Base-by-base conservation (phyloP, 2,888 invertebrate species). In the Alloscopus bannaensis region DNA sequence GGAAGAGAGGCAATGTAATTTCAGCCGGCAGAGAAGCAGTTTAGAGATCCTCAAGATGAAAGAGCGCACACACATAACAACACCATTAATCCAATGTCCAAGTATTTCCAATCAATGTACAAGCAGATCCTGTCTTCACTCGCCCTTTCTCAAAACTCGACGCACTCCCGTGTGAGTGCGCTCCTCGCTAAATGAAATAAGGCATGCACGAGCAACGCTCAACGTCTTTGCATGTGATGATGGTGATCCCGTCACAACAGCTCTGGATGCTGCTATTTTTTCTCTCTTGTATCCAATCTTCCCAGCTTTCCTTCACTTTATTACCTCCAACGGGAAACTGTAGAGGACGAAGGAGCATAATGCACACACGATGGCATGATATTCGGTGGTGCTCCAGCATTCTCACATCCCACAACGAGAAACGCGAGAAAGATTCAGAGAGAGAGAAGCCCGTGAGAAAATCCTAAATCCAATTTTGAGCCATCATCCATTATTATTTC, bases 401-500 rank as follows among this genome's bases (percentile, higher is more conserved):
- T 8, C 8, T 8, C 36, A 36, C 36, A 8, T 13, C 13, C 36
- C 36, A 13, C 36, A 6, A 36, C 6, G 13, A 36, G 36, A n/a
- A 36, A 6, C 13, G 36, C 6, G 36, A 8, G 47, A 47, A 11
- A 18, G 50, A 66, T 50, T 13, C 26, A 26, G n/a, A 57, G 45
- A 65, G 47, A 22, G 47, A 31, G 36, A 60, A 75, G 47, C 59
- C 45, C 76, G 76, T 76, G 76, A 76, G 76, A 76, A 76, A 76
- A 66, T 68, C 52, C 76, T 68, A 76, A 76, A 68, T 76, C 76
- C 76, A 76, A 76, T 76, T 76, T 76, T 60, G 68, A 68, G 42
- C 76, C 76, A 66, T 76, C 75, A 68, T 76, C 76, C 68, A 75
- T 75, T 76, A 76, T 76, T 76, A 68, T 52, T 68, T 76, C 24